Percentiles rank a stretch among this genome's conserved stretches.
Conservation (phyloP, 2,113 vertebrate species). For the Poeciliopsis occidentalis region DNA sequence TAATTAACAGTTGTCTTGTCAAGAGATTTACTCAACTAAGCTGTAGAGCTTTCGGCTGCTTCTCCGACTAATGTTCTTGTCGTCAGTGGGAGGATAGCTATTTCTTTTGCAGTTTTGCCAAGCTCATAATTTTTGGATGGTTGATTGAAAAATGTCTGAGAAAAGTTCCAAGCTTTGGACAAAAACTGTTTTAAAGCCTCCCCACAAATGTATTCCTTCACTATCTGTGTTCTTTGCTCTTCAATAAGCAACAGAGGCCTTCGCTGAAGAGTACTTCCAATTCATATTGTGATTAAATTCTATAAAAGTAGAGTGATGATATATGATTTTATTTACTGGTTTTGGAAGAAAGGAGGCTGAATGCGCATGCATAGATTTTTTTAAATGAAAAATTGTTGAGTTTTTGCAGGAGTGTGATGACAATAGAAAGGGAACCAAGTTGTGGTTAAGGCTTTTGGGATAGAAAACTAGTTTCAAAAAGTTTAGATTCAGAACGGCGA, state of each 20-base stretch:
- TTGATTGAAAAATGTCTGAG: not conserved
- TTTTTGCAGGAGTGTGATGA: slow-evolving; percentile 31
- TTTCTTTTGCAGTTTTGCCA: not conserved
- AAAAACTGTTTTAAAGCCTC: not conserved
- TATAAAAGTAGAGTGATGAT: too few relatives aligned
- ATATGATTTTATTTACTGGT: too few relatives aligned
- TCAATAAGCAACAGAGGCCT: not conserved
- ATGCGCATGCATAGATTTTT: not conserved
- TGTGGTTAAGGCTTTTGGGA: slow-evolving; percentile 54
- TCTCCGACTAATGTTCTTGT: not conserved
- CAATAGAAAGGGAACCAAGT: slow-evolving; percentile 46
- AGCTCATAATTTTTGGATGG: not conserved
- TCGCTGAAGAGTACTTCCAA: too few relatives aligned
- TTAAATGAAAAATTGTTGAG: not conserved
- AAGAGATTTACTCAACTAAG: not conserved
- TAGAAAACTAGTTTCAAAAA: slow-evolving; percentile 25
- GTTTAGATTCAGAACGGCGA: too few relatives aligned
- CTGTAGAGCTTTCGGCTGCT: not conserved
- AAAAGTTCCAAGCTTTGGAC: not conserved
- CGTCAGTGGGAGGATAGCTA: not conserved
- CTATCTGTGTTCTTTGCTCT: not conserved
- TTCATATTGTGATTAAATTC: too few relatives aligned
- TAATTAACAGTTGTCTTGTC: not conserved
- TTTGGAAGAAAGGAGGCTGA: not conserved
- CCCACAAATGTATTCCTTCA: not conserved